Evolutionary conservation across 2,113 vertebrate species (phyloP), one percentile per base, ranked within the genome.

Genomic region (Chaetodon auriga): DNA sequence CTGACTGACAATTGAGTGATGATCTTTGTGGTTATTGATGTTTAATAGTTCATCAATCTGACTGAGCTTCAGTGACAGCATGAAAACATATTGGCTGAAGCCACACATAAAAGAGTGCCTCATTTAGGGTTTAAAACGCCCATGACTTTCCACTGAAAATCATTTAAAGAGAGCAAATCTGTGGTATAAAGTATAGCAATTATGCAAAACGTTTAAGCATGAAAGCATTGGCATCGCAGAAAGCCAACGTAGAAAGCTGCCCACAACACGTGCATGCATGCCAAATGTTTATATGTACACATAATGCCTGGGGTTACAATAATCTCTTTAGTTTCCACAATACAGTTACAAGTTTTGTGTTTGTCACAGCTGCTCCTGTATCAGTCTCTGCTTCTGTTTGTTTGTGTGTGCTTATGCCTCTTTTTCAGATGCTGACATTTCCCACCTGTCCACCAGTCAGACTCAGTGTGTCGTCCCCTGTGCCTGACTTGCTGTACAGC

Each of bases 391-490:
- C 60, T 66, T 86, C 68, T 36, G 60, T 78, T 70, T 86, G 57
- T 81, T 16, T 75, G 43, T 75, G 43, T 80, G 36, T 88, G 75
- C 84, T 53, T 65, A 61, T 72, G 69, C 90, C 80, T 89, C 72
- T 79, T 68, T 87, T 78, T 91, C 80, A 87, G 75, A 89, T 35
- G 86, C 83, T 83, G 84, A 85, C 88, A 91, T 89, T 78, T 80
- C 80, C 90, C 88, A 89, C 84, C 87, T 90, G 86, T 87, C 82
- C 82, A 80, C 77, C 75, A 60, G 74, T 79, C 76, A 68, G 51
- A 46, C 68, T 72, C 66, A 18, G 21, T 68, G 60, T 78, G 72
- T 77, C 82, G 73, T 74, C 78, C 57, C 72, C 57, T 61, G 66
- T 80, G 85, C 6, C 64, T 65, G 45, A 48, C 63, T 75, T 84